A percentile compares a stretch with the other conserved stretches of the same genome.
These are phyloP conservation scores for Hedya salicella DNA, from an alignment of 2,888 invertebrate species.

Conservation along the genomic window DNA sequence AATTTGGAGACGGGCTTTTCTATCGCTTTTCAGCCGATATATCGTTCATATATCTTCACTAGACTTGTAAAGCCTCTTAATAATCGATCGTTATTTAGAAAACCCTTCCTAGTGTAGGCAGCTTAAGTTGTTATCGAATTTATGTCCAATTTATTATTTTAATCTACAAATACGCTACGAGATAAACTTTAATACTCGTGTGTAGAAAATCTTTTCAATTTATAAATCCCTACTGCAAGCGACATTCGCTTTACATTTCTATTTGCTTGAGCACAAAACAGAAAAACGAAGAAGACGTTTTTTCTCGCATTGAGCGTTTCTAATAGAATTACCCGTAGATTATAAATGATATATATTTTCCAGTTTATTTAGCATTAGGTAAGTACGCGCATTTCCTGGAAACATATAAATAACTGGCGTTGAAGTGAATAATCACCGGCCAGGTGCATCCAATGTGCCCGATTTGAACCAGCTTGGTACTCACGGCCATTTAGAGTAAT, in stretches of 20 bases:
- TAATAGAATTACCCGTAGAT: background rate
- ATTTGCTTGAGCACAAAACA: background rate
- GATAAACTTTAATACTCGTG: too few relatives aligned
- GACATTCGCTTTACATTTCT: background rate
- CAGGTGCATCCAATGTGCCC: slow-evolving; percentile 13
- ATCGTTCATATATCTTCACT: too few relatives aligned
- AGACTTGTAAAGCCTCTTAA: too few relatives aligned
- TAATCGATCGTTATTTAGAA: too few relatives aligned
- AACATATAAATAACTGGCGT: background rate
- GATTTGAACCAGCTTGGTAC: background rate
- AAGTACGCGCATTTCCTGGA: background rate
- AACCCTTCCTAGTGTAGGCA: too few relatives aligned
- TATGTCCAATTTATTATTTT: too few relatives aligned
- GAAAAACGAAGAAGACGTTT: background rate
- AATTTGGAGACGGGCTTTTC: too few relatives aligned
- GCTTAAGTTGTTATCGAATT: too few relatives aligned
- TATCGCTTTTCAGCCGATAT: too few relatives aligned
- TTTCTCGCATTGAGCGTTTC: background rate
- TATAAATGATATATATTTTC: background rate
- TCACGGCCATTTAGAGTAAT: background rate
- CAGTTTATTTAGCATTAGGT: background rate
- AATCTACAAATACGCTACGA: too few relatives aligned
- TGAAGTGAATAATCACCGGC: background rate
- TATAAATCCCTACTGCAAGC: background rate
- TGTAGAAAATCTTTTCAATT: background rate